Evolutionary conservation across 2,888 invertebrate genomes (phyloP), one percentile per base, ranked within the genome.

Genomic region (Atethmia centrago): DNA sequence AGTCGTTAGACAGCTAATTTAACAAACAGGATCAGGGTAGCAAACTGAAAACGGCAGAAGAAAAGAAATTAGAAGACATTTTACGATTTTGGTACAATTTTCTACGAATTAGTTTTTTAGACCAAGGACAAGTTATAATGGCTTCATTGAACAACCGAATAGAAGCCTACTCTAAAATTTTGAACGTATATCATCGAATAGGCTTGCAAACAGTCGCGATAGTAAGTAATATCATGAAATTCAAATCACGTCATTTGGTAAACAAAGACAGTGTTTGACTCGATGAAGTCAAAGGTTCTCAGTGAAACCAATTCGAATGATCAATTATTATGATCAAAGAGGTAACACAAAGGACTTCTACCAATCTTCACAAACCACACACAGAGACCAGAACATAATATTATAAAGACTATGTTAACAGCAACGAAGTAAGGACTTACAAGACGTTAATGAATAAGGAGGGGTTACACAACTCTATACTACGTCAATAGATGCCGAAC

Each of bases 1-100:
- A 79, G 59, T 71, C 73, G 72, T 79, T 79, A 74, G 28, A 25
- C 84, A 64, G 75, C 84, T 74, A 61, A 65, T 80, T 80, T 80
- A 80, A 58, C 61, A 84, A 80, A 84, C 61, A 55, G 40, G 74
- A 73, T 56, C 59, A 56, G 55, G 59, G 64, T 42, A 58, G 74
- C 53, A 55, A 40, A 63, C 40, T 63, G 47, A 53, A 79, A 72
- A 63, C 47, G 45, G 45, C 28, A 71, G 42, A 12, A 53, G 14
- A 79, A 71, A 79, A 36, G 19, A 79, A 80, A 80, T 73, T 66
- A 66, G 55, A 47, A 61, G 58, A 80, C 42, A 63, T 84, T 80
- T 83, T 70, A 59, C 47, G 66, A 59, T 31, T 21, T 19, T 3
- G 19, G 21, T 10, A 36, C 2, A 67, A 62, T 47, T 53, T 62